Percentiles rank a stretch among this genome's conserved stretches.
phyloP scores from a whole-genome alignment of 2,888 invertebrate species.

The Rutpela maculata region DNA sequence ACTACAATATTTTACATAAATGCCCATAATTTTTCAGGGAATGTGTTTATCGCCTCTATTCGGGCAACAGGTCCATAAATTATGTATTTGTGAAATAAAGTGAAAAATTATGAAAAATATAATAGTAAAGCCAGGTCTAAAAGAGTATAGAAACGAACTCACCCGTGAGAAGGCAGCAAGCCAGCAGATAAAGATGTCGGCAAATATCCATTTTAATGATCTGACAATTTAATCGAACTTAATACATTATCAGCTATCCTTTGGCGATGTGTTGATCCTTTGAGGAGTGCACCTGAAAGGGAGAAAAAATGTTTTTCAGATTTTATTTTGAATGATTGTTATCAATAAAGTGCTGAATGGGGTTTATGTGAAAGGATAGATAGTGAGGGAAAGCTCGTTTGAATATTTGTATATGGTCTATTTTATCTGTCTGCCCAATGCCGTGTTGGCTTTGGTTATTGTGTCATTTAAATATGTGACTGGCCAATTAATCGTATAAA shows the following conservation, averaged over 20 bases:
- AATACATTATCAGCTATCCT: conserved; percentile 52
- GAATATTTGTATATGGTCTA: too few species aligned
- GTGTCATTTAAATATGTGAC: too few species aligned
- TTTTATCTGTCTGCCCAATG: too few species aligned
- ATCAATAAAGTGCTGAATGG: not conserved
- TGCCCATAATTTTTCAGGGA: conserved; percentile 27
- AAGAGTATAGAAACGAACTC: conserved; percentile 46
- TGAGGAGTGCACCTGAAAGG: conserved; percentile 46
- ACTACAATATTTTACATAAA: conserved; percentile 21
- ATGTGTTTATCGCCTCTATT: conserved; percentile 26
- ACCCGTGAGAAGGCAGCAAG: conserved; percentile 57
- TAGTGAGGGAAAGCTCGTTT: too few species aligned
- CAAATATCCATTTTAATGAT: conserved; percentile 54
- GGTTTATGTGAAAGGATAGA: not conserved
- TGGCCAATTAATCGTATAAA: too few species aligned
- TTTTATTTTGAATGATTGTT: not conserved
- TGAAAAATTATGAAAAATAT: conserved; percentile 42
- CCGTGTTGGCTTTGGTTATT: too few species aligned
- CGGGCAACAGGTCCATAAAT: conserved; percentile 53
- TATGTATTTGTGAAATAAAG: conserved; percentile 41
- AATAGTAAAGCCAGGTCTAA: conserved; percentile 1
- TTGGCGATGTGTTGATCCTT: conserved; percentile 20
- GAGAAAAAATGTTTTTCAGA: not conserved
- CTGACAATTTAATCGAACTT: conserved; percentile 44
- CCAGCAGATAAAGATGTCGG: conserved; percentile 48